phyloP scores from a whole-genome alignment of 2,888 invertebrate genomes.

The Sturmia bella region DNA sequence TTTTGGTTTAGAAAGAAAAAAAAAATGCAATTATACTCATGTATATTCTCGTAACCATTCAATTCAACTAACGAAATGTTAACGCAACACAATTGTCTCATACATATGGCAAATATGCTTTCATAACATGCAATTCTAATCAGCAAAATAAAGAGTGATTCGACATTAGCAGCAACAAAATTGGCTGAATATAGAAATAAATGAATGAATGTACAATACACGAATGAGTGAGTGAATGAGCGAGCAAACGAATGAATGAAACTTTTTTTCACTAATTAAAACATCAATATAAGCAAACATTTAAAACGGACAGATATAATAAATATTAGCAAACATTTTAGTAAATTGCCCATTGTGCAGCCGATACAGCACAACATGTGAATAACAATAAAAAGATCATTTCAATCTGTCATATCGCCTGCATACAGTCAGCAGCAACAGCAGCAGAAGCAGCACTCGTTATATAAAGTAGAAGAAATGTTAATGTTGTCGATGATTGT shows the following conservation, averaged over 20 bases:
- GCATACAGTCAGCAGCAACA: conserved; percentile 13
- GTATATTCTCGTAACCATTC: neutral
- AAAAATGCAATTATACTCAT: neutral
- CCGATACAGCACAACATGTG: conserved; percentile 19
- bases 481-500: conserved; percentile 63
- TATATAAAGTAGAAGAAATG: conserved; percentile 41
- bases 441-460: too few relatives aligned
- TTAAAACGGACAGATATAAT: conserved; percentile 33
- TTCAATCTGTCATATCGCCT: conserved; percentile 34
- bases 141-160: neutral
- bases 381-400: conserved; percentile 40
- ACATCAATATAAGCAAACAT: conserved; percentile 58
- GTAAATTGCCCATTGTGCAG: conserved; percentile 17
- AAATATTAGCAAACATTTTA: conserved; percentile 6
- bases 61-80: conserved; percentile 1
- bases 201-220: conserved; percentile 22
- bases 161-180: conserved; percentile 26
- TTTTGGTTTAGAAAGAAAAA: neutral
- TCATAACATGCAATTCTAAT: neutral
- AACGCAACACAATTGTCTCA: neutral
- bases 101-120: neutral
- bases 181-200: conserved; percentile 21
- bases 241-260: conserved; percentile 38
- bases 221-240: conserved; percentile 36
- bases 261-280: conserved; percentile 61